Percentiles rank a stretch among this genome's conserved stretches.
phyloP scores from a whole-genome alignment of 2,888 invertebrate genomes.

The Lomographa bimaculata region DNA sequence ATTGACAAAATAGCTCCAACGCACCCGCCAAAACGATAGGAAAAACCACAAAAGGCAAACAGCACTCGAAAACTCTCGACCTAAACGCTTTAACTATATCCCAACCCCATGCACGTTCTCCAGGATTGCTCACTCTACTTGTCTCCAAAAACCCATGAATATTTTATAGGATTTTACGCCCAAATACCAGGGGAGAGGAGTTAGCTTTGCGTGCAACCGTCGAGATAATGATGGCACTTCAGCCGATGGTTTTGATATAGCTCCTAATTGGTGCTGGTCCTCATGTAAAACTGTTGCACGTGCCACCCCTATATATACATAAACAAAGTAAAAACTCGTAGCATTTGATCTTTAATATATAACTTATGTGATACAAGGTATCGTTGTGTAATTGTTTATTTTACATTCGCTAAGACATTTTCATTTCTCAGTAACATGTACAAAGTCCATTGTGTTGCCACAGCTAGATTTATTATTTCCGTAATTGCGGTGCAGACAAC shows the following conservation, averaged over 20 bases:
- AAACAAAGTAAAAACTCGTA: slow-evolving; percentile 4
- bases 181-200: slow-evolving; percentile 55
- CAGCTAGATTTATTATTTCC: slow-evolving; percentile 19
- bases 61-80: slow-evolving; percentile 71
- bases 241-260: slow-evolving; percentile 75
- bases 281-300: slow-evolving; percentile 81
- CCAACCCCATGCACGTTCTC: slow-evolving; percentile 67
- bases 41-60: slow-evolving; percentile 77
- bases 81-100: slow-evolving; percentile 83
- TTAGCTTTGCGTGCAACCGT: slow-evolving; percentile 51
- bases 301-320: slow-evolving; percentile 59
- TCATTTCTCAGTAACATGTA: too few species aligned
- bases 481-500: slow-evolving; percentile 41
- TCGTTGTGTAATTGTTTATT: neutral
- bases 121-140: slow-evolving; percentile 82
- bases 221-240: slow-evolving; percentile 82
- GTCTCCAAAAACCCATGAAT: slow-evolving; percentile 79
- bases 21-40: slow-evolving; percentile 75
- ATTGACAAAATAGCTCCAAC: slow-evolving; percentile 77
- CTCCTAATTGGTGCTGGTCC: slow-evolving; percentile 79
- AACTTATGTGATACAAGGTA: neutral
- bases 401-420: neutral
- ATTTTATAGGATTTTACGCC: slow-evolving; percentile 66
- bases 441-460: too few species aligned
- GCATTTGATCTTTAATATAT: slow-evolving; percentile 9